Evolutionary conservation across 92 coral and sea anemone genomes (phyloP).

Genomic region (Plumapathes pennacea): DNA sequence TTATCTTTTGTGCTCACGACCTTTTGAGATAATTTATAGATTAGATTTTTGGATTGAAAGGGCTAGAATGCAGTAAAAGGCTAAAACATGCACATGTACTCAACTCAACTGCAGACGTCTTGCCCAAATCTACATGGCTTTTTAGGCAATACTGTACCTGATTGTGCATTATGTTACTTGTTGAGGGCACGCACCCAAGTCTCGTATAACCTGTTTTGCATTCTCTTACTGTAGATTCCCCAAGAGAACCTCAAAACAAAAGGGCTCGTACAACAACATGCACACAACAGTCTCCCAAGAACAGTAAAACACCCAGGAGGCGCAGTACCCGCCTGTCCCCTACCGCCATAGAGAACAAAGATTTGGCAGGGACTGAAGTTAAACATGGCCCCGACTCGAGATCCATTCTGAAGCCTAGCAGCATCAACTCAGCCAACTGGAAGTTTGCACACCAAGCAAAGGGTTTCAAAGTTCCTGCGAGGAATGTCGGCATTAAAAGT

Average conservation of each 20-base stretch:
- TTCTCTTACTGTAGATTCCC: constrained; percentile 31
- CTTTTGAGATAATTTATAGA: too few relatives aligned
- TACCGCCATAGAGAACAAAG: constrained; percentile 47
- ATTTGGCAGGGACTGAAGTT: constrained; percentile 11
- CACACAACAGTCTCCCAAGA: constrained; percentile 40
- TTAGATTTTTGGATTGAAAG: too few relatives aligned
- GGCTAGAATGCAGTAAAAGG: too few relatives aligned
- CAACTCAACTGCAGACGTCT: too few relatives aligned
- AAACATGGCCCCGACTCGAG: too few relatives aligned
- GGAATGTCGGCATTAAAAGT: constrained; percentile 39
- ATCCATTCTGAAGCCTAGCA: constrained; percentile 51
- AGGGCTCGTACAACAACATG: constrained; percentile 29
- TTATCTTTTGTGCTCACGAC: too few relatives aligned
- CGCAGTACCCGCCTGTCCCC: constrained; percentile 81
- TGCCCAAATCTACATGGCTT: too few relatives aligned
- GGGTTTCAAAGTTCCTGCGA: constrained; percentile 63
- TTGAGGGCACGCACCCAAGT: background rate
- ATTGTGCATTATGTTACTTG: too few relatives aligned
- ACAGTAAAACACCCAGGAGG: constrained; percentile 44
- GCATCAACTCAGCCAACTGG: constrained; percentile 51
- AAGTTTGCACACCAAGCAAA: constrained; percentile 60
- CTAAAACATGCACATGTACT: too few relatives aligned
- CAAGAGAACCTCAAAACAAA: constrained; percentile 40
- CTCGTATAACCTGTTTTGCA: background rate
- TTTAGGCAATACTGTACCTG: too few relatives aligned